Percentiles rank a stretch among this genome's conserved stretches.
phyloP scores from a whole-genome alignment of 1,140 invertebrate genomes.

The Musca vetustissima region DNA sequence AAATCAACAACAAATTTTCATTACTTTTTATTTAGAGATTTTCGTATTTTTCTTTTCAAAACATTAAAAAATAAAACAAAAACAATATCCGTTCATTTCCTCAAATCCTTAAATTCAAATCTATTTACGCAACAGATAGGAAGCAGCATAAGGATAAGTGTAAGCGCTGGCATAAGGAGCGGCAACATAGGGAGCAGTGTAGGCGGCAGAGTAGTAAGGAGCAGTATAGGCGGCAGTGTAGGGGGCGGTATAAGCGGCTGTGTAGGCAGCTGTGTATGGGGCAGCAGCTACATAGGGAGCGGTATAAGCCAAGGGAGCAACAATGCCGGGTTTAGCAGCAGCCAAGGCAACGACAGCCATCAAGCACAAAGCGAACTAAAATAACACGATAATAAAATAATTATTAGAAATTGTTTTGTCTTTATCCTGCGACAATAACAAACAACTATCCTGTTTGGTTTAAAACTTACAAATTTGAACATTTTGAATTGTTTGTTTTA shows the following conservation, averaged over 20 bases:
- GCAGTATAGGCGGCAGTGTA: slow-evolving; percentile 21
- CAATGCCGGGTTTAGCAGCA: slow-evolving; percentile 45
- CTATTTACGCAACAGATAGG: slow-evolving; percentile 29
- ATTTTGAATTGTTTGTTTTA: slow-evolving; percentile 40
- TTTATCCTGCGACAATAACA: too few relatives aligned
- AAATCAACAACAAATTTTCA: too few relatives aligned
- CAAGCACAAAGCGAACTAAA: slow-evolving; percentile 48
- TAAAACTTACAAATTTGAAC: slow-evolving; percentile 52
- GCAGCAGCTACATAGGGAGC: slow-evolving; percentile 17
- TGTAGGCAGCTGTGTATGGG: slow-evolving; percentile 25
- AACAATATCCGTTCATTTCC: too few relatives aligned
- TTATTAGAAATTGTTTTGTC: background rate
- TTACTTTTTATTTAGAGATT: too few relatives aligned
- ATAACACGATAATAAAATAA: background rate
- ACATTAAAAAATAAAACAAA: too few relatives aligned
- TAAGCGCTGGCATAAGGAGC: slow-evolving; percentile 21
- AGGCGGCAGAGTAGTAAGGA: slow-evolving; percentile 12
- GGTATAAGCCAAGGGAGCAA: slow-evolving; percentile 32
- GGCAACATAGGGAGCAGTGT: slow-evolving; percentile 12
- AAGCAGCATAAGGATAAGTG: slow-evolving; percentile 28
- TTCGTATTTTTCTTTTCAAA: too few relatives aligned
- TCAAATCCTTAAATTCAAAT: background rate
- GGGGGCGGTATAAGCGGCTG: slow-evolving; percentile 13
- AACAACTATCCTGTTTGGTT: background rate
- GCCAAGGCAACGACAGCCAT: slow-evolving; percentile 46